phyloP scores from a whole-genome alignment of 2,113 vertebrate genomes.

The Arothron firmamentum region DNA sequence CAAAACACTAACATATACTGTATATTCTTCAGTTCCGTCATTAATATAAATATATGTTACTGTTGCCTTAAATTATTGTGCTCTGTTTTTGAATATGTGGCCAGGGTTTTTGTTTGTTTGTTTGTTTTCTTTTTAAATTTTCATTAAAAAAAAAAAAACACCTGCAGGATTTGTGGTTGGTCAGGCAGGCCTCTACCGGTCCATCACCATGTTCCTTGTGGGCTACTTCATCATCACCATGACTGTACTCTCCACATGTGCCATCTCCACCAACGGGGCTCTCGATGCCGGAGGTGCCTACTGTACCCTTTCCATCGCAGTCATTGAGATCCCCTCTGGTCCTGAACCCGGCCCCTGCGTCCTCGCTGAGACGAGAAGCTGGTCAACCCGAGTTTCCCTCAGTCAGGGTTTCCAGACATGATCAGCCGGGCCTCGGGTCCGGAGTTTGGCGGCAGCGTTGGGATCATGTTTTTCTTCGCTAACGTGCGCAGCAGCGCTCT shows the following conservation, averaged over 20 bases:
- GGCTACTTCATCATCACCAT: constrained; percentile 87
- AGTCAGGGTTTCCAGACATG: constrained; percentile 75
- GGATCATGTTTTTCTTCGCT: constrained; percentile 88
- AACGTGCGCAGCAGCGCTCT: constrained; percentile 85
- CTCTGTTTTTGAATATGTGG: too few species aligned
- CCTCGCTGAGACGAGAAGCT: too few species aligned
- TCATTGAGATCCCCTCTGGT: too few species aligned
- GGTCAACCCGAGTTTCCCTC: constrained; percentile 26
- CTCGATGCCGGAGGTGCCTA: constrained; percentile 87
- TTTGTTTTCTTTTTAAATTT: too few species aligned
- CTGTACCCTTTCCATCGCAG: constrained; percentile 77
- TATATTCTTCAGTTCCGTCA: too few species aligned
- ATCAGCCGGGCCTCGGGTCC: constrained; percentile 87
- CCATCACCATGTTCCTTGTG: constrained; percentile 80
- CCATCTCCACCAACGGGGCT: constrained; percentile 87
- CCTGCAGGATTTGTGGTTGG: constrained; percentile 84
- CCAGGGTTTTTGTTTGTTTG: too few species aligned
- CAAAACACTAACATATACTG: too few species aligned
- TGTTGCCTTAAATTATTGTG: too few species aligned
- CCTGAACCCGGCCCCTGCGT: not conserved
- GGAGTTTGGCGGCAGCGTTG: constrained; percentile 86
- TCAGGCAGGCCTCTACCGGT: constrained; percentile 82
- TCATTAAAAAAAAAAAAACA: too few species aligned
- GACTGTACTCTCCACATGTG: constrained; percentile 86
- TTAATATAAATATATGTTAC: not conserved